Evolutionary conservation across 2,888 invertebrate genomes (phyloP).

Genomic region (Empis stercorea): DNA sequence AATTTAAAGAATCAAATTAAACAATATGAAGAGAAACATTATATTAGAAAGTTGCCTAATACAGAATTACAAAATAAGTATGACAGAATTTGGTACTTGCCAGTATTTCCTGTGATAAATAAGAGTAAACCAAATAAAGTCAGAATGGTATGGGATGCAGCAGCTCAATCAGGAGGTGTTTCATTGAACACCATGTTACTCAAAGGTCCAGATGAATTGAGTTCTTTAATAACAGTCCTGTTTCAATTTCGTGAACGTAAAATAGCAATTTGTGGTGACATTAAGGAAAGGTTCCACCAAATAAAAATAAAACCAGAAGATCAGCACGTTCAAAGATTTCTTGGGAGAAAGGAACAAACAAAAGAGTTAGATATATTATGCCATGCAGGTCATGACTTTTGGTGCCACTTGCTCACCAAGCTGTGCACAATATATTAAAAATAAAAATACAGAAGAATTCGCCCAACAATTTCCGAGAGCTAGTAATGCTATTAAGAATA

Average conservation of each 20-base stretch:
- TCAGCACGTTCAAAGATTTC: constrained; percentile 17
- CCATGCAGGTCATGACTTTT: constrained; percentile 12
- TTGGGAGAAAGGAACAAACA: constrained; percentile 13
- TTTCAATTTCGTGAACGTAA: constrained; percentile 25
- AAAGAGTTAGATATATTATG: constrained; percentile 3
- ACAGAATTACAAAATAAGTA: constrained; percentile 10
- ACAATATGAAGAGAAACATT: constrained; percentile 14
- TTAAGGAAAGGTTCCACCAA: constrained; percentile 16
- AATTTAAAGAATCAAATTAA: constrained; percentile 10
- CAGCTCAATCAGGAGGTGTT: constrained; percentile 17
- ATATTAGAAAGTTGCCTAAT: constrained; percentile 9
- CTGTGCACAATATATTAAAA: constrained; percentile 9
- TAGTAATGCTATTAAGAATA: no score
- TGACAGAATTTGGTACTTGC: constrained; percentile 19
- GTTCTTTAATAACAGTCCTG: constrained; percentile 23
- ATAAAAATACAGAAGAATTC: neutral
- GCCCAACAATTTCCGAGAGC: no score
- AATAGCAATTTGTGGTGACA: constrained; percentile 22
- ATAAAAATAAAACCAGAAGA: constrained; percentile 16
- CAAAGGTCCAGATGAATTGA: constrained; percentile 23
- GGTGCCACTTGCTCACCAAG: constrained; percentile 10
- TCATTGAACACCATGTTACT: constrained; percentile 21
- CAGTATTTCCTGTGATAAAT: constrained; percentile 19
- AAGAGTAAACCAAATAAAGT: constrained; percentile 19
- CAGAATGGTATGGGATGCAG: constrained; percentile 24